These are phyloP conservation scores for Polyodon spathula DNA, from an alignment of 2,113 vertebrate species.

Conservation along the genomic window DNA sequence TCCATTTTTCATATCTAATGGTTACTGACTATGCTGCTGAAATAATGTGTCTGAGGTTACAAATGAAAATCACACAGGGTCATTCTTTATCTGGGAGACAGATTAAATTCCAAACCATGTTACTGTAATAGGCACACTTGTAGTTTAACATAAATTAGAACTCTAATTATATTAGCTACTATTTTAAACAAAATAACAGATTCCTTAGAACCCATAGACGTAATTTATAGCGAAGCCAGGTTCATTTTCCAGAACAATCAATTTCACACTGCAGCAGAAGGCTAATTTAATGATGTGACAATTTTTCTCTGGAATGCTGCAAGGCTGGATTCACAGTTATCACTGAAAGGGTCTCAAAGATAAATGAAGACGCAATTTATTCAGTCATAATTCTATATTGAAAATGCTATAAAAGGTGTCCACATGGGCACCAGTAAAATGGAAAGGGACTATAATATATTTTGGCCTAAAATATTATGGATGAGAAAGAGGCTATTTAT, in stretches of 20 bases:
- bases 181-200: slow-evolving; percentile 97
- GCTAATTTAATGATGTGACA: slow-evolving; percentile 87
- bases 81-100: slow-evolving; percentile 86
- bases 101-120: slow-evolving; percentile 92
- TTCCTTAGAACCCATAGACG: slow-evolving; percentile 89
- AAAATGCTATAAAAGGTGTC: slow-evolving; percentile 85
- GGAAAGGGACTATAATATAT: slow-evolving; percentile 44
- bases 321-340: slow-evolving; percentile 80
- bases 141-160: slow-evolving; percentile 97
- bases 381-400: slow-evolving; percentile 94
- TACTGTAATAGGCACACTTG: slow-evolving; percentile 94
- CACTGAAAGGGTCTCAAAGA: slow-evolving; percentile 82
- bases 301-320: slow-evolving; percentile 69
- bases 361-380: slow-evolving; percentile 99
- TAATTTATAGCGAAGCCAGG: slow-evolving; percentile 98
- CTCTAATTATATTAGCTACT: slow-evolving; percentile 96
- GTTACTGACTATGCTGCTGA: slow-evolving; percentile 79
- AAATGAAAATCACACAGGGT: slow-evolving; percentile 91
- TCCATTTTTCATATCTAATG: slow-evolving; percentile 85
- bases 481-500: slow-evolving; percentile 51
- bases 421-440: slow-evolving; percentile 49
- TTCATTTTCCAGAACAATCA: slow-evolving; percentile 94
- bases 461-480: slow-evolving; percentile 48
- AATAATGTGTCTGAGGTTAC: slow-evolving; percentile 87
- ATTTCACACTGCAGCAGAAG: slow-evolving; percentile 79